Evolutionary conservation across 2,888 invertebrate genomes (phyloP).

Genomic region (Aspidapion aeneum): DNA sequence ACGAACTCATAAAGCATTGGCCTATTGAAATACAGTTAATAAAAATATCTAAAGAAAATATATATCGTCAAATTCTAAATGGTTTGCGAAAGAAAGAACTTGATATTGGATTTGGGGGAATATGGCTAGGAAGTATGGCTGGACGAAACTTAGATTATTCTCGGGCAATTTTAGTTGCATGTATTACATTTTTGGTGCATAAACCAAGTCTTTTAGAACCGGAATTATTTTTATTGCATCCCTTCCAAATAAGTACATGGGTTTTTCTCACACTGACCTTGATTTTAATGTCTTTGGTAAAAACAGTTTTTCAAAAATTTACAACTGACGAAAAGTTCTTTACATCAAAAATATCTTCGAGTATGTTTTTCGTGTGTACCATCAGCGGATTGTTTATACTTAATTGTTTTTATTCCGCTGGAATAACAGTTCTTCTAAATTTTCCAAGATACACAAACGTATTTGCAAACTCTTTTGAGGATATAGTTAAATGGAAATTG

Average conservation of each 20-base stretch:
- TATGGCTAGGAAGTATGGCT: neutral
- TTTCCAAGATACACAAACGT: constrained; percentile 23
- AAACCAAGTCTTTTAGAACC: neutral
- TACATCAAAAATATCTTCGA: too few relatives aligned
- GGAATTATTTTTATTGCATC: neutral
- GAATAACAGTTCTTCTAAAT: constrained; percentile 24
- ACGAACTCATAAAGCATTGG: neutral
- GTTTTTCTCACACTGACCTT: neutral
- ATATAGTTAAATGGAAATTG: constrained; percentile 25
- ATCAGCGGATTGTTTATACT: neutral
- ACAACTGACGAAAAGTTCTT: too few relatives aligned
- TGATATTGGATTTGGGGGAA: neutral
- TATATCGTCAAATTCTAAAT: neutral
- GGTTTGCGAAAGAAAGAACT: neutral
- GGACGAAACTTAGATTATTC: neutral
- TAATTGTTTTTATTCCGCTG: constrained; percentile 23
- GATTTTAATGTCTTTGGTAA: neutral
- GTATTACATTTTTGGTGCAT: neutral
- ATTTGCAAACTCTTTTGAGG: constrained; percentile 23
- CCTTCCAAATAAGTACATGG: neutral
- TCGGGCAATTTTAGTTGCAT: neutral
- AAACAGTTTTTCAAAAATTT: neutral
- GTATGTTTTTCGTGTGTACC: neutral
- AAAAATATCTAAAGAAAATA: neutral
- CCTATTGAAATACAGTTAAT: neutral